A percentile compares a stretch with the other conserved stretches of the same genome.
These are phyloP conservation scores for Hypsibius dujardini DNA, from an alignment of 1,140 invertebrate genomes.

Conservation along the genomic window DNA sequence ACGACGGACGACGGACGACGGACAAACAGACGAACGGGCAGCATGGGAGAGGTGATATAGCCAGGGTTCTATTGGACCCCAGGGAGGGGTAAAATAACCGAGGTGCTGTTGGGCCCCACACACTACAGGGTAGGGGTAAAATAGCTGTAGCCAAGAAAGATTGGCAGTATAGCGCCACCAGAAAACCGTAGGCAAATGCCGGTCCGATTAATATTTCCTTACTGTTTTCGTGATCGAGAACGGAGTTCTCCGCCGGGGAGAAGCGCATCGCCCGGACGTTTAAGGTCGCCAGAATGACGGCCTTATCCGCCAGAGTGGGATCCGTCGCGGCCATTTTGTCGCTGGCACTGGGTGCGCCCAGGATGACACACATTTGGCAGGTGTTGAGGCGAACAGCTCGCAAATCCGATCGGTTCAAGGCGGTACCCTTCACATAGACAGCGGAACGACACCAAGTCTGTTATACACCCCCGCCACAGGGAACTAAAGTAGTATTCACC, in stretches of 20 bases:
- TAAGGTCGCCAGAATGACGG: constrained; percentile 5
- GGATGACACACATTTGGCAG: constrained; percentile 10
- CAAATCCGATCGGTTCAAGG: constrained; percentile 1
- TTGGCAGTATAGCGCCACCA: not conserved
- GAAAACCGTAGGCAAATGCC: not conserved
- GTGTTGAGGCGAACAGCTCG: not conserved
- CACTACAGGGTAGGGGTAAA: no score
- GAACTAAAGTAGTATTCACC: not conserved
- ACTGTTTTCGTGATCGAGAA: not conserved
- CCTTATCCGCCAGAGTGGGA: not conserved
- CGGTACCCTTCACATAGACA: not conserved
- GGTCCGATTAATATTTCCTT: not conserved
- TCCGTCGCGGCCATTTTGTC: not conserved
- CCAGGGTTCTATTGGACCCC: no score
- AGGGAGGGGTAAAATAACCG: no score
- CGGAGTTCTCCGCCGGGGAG: not conserved
- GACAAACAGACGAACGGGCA: no score
- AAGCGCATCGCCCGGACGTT: constrained; percentile 6
- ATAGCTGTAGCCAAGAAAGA: not conserved
- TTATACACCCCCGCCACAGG: not conserved
- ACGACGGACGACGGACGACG: no score
- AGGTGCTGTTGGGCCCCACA: no score
- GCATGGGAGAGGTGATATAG: no score
- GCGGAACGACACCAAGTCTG: no score
- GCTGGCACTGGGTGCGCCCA: not conserved